Base-by-base conservation (phyloP, 2,113 vertebrate genomes). In the Lepus europaeus region DNA sequence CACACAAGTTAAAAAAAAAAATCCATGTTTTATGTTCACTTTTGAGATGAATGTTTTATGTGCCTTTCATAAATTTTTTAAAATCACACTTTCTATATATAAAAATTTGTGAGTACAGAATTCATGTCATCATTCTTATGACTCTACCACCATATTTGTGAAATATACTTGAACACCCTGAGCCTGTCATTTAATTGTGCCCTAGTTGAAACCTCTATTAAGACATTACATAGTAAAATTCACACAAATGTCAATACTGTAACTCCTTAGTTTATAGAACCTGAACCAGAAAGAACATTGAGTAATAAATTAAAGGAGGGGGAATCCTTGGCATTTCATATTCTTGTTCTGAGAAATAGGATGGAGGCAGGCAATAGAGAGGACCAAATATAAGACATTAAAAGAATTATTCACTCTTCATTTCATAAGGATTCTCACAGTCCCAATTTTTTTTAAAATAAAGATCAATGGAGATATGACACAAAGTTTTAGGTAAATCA, bases 11-110 rank as follows among this genome's bases (percentile, higher is more conserved):
- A 33, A 33, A 89, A 69, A 66, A 98, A 98, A 98, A 98, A 98
- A 97, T 97, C 98, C 95, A 96, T 87, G 97, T 53, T 97, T 98
- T 96, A 98, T 98, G 98, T 97, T 98, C 64, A 96, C 97, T 98
- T 95, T 97, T 97, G 92, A 94, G 78, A 90, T 89, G 98, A 97
- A 98, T 95, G 99, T 98, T 97, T 98, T 97, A 97, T 97, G 95
- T 96, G 97, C 96, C 97, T 90, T 97, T 98, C 98, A 97, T 96
- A 98, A 96, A 97, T 96, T 96, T 97, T 70, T 87, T 2, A 45
- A 81, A 73, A 91, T 91, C 93, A 66, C 78, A 56, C 8, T 94
- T 96, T 93, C 80, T 92, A 95, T 93, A 96, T 91, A 96, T 88
- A 84, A 89, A 97, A 97, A 56, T 89, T 89, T 91, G 94, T 96